Evolutionary conservation across 2,888 invertebrate genomes (phyloP).

Genomic region (Drosophila histrio): DNA sequence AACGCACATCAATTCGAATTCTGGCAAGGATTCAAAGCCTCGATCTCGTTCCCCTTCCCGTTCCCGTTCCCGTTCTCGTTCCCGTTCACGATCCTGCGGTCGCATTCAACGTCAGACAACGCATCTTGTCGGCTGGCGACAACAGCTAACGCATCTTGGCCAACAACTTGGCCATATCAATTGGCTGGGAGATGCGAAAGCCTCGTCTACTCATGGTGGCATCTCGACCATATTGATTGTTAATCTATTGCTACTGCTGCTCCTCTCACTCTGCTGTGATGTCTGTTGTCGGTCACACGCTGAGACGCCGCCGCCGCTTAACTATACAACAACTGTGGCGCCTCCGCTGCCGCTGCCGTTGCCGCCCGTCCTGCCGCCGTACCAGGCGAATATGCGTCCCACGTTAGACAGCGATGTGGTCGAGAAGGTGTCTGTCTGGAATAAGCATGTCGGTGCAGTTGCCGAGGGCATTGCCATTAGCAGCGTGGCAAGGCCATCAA

Average conservation of each 20-base stretch:
- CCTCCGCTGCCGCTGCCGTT: background rate
- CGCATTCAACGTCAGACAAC: background rate
- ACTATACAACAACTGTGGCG: conserved; percentile 3
- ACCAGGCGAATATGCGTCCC: conserved; percentile 42
- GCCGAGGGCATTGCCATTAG: conserved; percentile 65
- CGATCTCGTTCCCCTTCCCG: background rate
- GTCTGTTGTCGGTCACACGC: conserved; percentile 70
- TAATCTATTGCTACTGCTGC: conserved; percentile 62
- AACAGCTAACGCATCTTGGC: conserved; percentile 45
- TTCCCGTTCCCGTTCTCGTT: background rate
- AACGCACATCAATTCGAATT: conserved; percentile 30
- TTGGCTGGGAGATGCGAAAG: background rate
- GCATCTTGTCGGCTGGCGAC: conserved; percentile 27
- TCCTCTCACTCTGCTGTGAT: conserved; percentile 70
- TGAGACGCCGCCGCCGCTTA: conserved; percentile 3
- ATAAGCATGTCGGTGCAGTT: conserved; percentile 64
- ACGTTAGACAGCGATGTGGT: conserved; percentile 65
- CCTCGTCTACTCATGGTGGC: conserved; percentile 28
- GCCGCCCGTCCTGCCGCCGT: background rate
- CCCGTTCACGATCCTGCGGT: background rate
- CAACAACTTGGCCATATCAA: conserved; percentile 32
- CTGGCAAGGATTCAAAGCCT: background rate
- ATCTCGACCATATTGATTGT: conserved; percentile 64
- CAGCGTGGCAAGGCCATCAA: conserved; percentile 27
- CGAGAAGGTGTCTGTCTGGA: conserved; percentile 69